A percentile compares a stretch with the other conserved stretches of the same genome.
Conservation (phyloP, 2,113 vertebrate genomes). For the Lynx canadensis region DNA sequence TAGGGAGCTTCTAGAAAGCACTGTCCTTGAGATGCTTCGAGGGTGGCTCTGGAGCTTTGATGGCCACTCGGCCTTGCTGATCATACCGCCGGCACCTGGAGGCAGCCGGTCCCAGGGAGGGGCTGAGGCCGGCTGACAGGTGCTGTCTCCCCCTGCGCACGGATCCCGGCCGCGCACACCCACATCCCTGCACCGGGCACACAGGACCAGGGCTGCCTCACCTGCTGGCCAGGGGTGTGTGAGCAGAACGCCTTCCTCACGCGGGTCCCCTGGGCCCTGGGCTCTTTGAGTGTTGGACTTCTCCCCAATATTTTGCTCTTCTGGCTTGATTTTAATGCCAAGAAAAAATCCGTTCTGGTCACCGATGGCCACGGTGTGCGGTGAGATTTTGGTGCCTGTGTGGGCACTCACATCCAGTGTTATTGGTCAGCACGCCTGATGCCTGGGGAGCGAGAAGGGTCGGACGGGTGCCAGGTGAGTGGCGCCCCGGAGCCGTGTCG, state of each 20-base stretch:
- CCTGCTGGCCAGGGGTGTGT: no score
- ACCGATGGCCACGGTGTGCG: fast-evolving
- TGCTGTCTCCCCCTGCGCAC: fast-evolving
- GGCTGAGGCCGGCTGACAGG: background rate
- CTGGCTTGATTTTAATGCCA: fast-evolving
- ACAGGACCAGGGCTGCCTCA: background rate
- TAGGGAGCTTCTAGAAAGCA: fast-evolving
- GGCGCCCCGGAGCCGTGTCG: fast-evolving
- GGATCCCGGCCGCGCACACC: fast-evolving
- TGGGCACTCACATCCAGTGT: no score
- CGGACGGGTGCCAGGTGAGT: fast-evolving
- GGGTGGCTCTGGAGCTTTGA: fast-evolving
- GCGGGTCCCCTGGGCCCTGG: background rate
- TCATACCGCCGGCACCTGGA: background rate
- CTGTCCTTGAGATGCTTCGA: background rate
- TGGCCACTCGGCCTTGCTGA: background rate
- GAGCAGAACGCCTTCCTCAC: background rate
- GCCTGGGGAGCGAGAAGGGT: background rate
- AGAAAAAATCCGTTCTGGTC: background rate
- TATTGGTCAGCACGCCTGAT: background rate
- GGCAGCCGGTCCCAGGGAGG: fast-evolving
- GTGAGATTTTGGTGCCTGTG: background rate
- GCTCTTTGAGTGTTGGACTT: background rate
- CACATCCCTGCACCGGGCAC: fast-evolving
- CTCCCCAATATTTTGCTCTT: background rate